Evolutionary conservation across 2,797 vertebrate genomes (phyloP).

Genomic region (Phalanger gymnotis): DNA sequence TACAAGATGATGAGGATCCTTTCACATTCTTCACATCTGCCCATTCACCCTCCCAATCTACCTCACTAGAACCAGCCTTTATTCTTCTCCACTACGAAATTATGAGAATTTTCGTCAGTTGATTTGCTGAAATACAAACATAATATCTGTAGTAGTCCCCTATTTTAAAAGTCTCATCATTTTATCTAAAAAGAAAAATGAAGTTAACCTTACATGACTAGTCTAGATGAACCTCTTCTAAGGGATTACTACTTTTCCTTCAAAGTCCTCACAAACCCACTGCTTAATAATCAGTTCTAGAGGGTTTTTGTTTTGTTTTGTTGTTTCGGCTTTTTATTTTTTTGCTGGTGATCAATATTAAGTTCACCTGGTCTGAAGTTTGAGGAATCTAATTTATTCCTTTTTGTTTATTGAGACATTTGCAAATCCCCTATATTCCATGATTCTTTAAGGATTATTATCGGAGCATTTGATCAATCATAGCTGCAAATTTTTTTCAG

Average conservation of each 20-base stretch:
- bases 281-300: background rate
- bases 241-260: background rate
- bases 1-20: background rate
- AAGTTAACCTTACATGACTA: background rate
- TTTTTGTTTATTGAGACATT: background rate
- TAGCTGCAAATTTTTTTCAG: background rate
- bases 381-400: background rate
- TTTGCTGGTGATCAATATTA: background rate
- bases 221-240: background rate
- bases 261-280: background rate
- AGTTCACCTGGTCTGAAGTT: background rate
- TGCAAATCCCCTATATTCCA: background rate
- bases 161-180: background rate
- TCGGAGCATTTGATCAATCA: background rate
- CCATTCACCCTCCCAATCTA: background rate
- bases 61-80: background rate
- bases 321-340: no score
- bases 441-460: background rate
- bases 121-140: background rate
- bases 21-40: background rate
- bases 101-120: background rate
- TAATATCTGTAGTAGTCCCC: background rate
- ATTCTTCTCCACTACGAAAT: background rate
- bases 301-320: background rate
- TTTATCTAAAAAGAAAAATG: background rate